Evolutionary conservation across 2,888 invertebrate genomes (phyloP), one percentile per base, ranked within the genome.

Genomic region (Philonicus albiceps): DNA sequence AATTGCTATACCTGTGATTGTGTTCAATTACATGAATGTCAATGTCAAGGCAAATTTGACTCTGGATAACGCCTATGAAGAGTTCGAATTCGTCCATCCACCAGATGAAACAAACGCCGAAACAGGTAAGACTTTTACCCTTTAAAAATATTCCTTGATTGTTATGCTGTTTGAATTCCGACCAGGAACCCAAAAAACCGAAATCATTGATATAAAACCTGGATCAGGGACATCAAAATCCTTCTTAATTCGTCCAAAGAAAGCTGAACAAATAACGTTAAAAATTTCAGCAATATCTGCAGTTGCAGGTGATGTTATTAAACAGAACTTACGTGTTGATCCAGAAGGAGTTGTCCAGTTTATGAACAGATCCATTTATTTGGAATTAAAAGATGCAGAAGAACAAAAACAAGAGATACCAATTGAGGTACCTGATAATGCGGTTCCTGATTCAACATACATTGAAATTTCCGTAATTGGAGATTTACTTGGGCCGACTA

Each of bases 11-110:
- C 96, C 98, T 78, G 95, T 97, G 13, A 95, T 97, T 2, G 95
- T 99, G 11, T 97, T 96, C 92, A 99, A 98, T 92, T 97, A 98
- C 90, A 94, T 97, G 92, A 95, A 95, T 16, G 95, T 95, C 87
- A 95, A 96, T 88, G 93, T 96, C 0, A 93, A 94, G 16, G 96
- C 96, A 0, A 96, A 97, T 89, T 95, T 99, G 0, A 96, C 96
- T 0, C 93, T 99, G 91, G 96, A 97, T 89, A 97, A 97, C 91
- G 94, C 95, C 13, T 95, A 96, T 81, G 95, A 95, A 88, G 95
- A 96, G 89, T 97, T 96, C 91, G 96, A 96, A 89, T 97, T 97
- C 90, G 95, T 96, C 27, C n/a, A n/a, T 64, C 64, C 64, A 11
- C 64, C 64, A 3, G 22, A 27, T 22, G 64, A 22, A 22, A 64